Base-by-base conservation (phyloP, 2,888 invertebrate genomes). In the Gymnosoma rotundatum region DNA sequence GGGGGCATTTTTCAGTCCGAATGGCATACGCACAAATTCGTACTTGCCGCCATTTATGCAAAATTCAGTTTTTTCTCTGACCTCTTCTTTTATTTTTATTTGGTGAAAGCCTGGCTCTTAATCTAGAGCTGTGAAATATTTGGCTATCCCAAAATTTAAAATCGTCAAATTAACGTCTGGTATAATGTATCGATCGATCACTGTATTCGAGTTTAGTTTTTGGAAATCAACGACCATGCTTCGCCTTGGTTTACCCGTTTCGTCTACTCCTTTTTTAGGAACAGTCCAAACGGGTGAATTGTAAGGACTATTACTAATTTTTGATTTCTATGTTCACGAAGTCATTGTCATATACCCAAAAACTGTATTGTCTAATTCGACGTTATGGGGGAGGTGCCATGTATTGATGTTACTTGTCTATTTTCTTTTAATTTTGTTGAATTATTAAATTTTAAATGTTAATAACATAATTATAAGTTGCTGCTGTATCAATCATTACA, bases 261-360 rank as follows among this genome's bases (percentile, higher is more conserved):
- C 72, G 38, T 67, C 67, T 18, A 45, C n/a, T 14, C 75, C 67
- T 56, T 80, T 81, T 20, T 83, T 79, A 25, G 75, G 70, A 14
- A 67, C 83, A 7, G 58, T 73, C 61, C 76, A 82, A 10, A 82
- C 66, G 25, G 76, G 72, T n/a, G 82, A 78, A 38, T 78, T 83
- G 36, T 78, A 83, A 18, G 81, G 32, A 32, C 32, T 66, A 82
- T 82, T 32, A 76, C 58, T 10, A 78, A 21, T 60, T 66, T 78
- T 38, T 78, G 6, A 10, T 76, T 64, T 76, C 75, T 45, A 9
- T 6, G 48, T 48, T 48, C 5, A 48, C 48, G 16, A 48, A 48
- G 12, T 48, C 48, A n/a, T 48, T 48, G 16, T 48, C 48, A 2
- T 38, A 2, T 42, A 14, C 9, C 42, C 2, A 42, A 14, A 42